phyloP scores from a whole-genome alignment of 2,888 invertebrate genomes.

The Poecilobothrus nobilitatus region DNA sequence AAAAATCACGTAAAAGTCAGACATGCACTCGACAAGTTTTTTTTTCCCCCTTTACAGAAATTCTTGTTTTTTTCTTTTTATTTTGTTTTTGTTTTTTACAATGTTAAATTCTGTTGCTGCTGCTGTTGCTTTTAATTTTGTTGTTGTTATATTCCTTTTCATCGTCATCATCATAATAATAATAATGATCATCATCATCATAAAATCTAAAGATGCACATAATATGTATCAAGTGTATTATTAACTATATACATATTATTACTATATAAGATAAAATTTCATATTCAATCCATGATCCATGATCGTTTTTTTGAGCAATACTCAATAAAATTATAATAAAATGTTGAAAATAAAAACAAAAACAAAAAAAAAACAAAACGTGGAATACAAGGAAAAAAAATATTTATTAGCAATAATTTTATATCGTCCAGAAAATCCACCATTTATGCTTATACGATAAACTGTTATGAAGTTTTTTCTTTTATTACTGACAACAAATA shows the following conservation, averaged over 20 bases:
- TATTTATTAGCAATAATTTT: constrained; percentile 10
- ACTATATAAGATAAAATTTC: not conserved
- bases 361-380: not conserved
- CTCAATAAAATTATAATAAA: constrained; percentile 4
- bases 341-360: too few relatives aligned
- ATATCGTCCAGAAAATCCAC: constrained; percentile 2
- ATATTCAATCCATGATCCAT: constrained; percentile 2
- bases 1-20: constrained; percentile 6
- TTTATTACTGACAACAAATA: not conserved
- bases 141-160: too few relatives aligned
- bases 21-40: constrained; percentile 1
- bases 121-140: too few relatives aligned
- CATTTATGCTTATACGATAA: not conserved
- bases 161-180: too few relatives aligned
- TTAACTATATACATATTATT: too few relatives aligned
- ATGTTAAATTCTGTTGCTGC: too few relatives aligned
- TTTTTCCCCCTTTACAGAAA: not conserved
- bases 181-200: too few relatives aligned
- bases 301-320: not conserved
- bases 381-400: not conserved
- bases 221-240: too few relatives aligned
- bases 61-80: not conserved
- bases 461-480: not conserved
- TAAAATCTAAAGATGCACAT: too few relatives aligned
- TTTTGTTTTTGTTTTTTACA: too few relatives aligned